Evolutionary conservation across 2,797 vertebrate genomes (phyloP).

Genomic region (Paguma larvata): DNA sequence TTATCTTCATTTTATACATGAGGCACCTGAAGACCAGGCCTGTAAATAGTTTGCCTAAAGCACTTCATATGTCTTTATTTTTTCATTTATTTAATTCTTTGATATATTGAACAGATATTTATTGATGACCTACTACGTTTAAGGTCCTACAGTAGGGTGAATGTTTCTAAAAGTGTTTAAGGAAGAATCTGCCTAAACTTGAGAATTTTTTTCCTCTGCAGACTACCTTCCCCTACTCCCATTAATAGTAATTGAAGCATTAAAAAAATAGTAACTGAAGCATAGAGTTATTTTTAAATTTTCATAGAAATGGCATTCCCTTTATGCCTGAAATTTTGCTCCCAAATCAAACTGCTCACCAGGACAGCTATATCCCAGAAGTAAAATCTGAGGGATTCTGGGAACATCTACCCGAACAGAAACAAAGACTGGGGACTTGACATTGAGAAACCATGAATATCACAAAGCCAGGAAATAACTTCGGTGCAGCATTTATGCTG

Average conservation of each 20-base stretch:
- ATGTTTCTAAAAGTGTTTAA: conserved; percentile 13
- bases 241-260: background rate
- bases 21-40: background rate
- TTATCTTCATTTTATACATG: background rate
- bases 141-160: background rate
- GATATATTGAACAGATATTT: conserved; percentile 31
- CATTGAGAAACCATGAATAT: background rate
- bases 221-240: background rate
- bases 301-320: conserved; percentile 17
- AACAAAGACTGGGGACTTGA: conserved; percentile 29
- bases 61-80: background rate
- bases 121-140: background rate
- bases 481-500: background rate
- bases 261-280: background rate
- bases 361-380: background rate
- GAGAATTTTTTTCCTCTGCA: background rate
- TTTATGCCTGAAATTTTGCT: background rate
- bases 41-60: background rate
- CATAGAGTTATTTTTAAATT: background rate
- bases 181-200: background rate
- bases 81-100: conserved; percentile 28
- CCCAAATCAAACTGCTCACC: background rate
- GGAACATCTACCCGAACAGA: background rate
- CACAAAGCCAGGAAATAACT: background rate
- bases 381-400: background rate